A percentile compares a stretch with the other conserved stretches of the same genome.
These are phyloP conservation scores for Reticulitermes lucifugus DNA, from an alignment of 2,888 invertebrate genomes.

Conservation along the genomic window DNA sequence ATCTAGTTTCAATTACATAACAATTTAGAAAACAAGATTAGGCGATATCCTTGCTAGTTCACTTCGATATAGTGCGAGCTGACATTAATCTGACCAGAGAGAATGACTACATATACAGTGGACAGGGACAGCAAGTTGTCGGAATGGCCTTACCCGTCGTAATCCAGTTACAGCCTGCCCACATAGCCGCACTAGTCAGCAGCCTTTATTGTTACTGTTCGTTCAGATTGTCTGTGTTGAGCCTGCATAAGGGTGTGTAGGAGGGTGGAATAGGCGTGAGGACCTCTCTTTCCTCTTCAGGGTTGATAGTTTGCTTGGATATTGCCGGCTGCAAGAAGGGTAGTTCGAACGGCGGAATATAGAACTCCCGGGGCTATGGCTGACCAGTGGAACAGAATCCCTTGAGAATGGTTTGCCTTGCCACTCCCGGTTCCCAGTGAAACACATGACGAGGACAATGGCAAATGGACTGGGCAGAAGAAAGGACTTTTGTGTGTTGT, in stretches of 20 bases:
- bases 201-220: slow-evolving; percentile 32
- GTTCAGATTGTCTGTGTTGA: slow-evolving; percentile 35
- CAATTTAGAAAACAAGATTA: too few relatives aligned
- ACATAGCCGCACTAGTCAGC: background rate
- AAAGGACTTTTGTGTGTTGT: background rate
- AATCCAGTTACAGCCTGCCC: background rate
- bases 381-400: background rate
- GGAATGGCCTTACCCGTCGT: background rate
- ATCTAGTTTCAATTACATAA: too few relatives aligned
- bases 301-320: slow-evolving; percentile 9
- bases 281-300: background rate
- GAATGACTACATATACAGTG: background rate
- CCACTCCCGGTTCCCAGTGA: background rate
- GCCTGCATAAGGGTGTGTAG: slow-evolving; percentile 13
- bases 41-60: too few relatives aligned
- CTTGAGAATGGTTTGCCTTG: background rate
- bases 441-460: slow-evolving; percentile 4
- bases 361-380: slow-evolving; percentile 5
- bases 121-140: background rate
- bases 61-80: too few relatives aligned
- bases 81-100: background rate
- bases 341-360: background rate
- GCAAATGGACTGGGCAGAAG: background rate
- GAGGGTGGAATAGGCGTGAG: slow-evolving; percentile 11
- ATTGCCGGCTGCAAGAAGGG: slow-evolving; percentile 22